Base-by-base conservation (phyloP, 2,888 invertebrate species). In the Amblyjoppa fuscipennis region DNA sequence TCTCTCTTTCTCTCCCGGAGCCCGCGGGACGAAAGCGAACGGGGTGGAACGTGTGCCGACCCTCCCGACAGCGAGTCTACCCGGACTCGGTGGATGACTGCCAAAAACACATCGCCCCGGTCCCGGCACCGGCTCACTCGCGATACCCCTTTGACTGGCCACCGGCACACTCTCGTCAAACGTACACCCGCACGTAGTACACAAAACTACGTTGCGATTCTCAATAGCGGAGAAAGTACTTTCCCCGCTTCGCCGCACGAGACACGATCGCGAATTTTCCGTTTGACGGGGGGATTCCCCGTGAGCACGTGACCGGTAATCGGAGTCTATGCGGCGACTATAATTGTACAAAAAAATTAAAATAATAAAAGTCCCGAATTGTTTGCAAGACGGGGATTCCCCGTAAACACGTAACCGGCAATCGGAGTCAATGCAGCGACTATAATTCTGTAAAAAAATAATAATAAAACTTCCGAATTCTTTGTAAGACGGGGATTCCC, bases 41-140 rank as follows among this genome's bases (percentile, higher is more conserved):
- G 16, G 11, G 41, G 61, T 34, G 51, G 49, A 28, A 69, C 25
- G 25, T 64, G 51, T 4, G 64, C 49, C 13, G n/a, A 28, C 49
- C 31, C 34, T 53, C 20, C 73, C 25, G 34, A 38, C n/a, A 61
- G 34, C 66, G 34, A 20, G 53, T 25, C 31, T 71, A 70, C 20
- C 61, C 20, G 28, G 61, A 34, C 45, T 56, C 56, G 20, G 51
- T 79, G 85, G 85, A 82, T 66, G 79, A 79, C 79, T 85, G 85
- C 85, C 85, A 85, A 85, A 85, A 85, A 76, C 68, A 75, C 56
- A 56, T 82, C 81, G 74, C 59, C 79, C 79, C 83, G 70, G 79
- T 78, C 75, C 82, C 78, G 78, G 71, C 56, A 66, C 79, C 64
- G 77, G 74, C 59, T 78, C 68, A 71, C 20, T n/a, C 56, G 16